phyloP scores from a whole-genome alignment of 2,888 invertebrate species.

The Tipula lateralis region DNA sequence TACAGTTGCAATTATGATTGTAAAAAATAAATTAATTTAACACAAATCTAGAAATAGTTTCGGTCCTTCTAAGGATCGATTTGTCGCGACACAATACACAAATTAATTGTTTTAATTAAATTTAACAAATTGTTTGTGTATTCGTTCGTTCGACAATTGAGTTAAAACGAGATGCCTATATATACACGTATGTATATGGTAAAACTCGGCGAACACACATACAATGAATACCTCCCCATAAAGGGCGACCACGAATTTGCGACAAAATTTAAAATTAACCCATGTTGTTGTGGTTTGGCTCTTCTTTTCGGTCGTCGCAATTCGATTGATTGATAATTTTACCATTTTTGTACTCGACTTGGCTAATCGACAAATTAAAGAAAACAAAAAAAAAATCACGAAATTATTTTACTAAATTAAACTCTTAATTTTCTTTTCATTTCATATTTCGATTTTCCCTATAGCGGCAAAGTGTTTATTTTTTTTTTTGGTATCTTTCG shows the following conservation, averaged over 20 bases:
- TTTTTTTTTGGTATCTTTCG: neutral
- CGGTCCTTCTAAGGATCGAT: slow-evolving; percentile 29
- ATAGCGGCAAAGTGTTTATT: neutral
- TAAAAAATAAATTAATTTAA: neutral
- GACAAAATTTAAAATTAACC: slow-evolving; percentile 6
- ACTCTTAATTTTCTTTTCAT: slow-evolving; percentile 1
- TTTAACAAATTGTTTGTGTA: neutral
- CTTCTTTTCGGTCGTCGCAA: neutral
- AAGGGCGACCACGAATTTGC: neutral
- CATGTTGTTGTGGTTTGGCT: neutral
- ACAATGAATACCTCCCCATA: neutral
- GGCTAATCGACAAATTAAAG: slow-evolving; percentile 24
- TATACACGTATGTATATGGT: neutral
- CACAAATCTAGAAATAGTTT: slow-evolving; percentile 13
- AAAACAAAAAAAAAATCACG: no score
- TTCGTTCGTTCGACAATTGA: neutral
- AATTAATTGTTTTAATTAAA: neutral
- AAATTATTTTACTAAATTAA: neutral
- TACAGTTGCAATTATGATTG: neutral
- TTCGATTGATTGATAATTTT: slow-evolving; percentile 1
- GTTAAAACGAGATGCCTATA: neutral
- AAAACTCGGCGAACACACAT: neutral
- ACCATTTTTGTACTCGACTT: neutral
- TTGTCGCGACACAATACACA: neutral
- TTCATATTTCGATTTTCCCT: slow-evolving; percentile 6